Evolutionary conservation across 2,888 invertebrate genomes (phyloP).

Genomic region (Clivina fossor): DNA sequence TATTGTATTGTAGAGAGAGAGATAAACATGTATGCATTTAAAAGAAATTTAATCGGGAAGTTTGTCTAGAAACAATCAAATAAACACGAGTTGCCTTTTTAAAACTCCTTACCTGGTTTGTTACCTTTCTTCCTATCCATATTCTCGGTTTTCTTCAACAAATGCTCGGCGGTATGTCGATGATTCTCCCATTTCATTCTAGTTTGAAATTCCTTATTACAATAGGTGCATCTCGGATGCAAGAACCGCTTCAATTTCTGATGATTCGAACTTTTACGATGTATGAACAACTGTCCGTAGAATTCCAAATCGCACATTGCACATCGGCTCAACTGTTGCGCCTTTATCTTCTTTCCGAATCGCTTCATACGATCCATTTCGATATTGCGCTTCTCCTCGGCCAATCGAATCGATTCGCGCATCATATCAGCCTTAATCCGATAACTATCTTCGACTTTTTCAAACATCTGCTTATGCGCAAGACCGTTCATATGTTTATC

Average conservation of each 20-base stretch:
- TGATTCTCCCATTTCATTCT: slow-evolving; percentile 84
- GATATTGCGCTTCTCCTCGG: slow-evolving; percentile 66
- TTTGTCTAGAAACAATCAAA: too few species aligned
- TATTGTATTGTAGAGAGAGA: too few species aligned
- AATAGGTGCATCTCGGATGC: slow-evolving; percentile 79
- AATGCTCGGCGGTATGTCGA: slow-evolving; percentile 73
- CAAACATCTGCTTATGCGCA: slow-evolving; percentile 75
- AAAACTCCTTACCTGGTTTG: too few species aligned
- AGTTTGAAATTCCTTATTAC: slow-evolving; percentile 82
- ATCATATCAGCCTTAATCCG: slow-evolving; percentile 75
- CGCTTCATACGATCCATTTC: slow-evolving; percentile 72
- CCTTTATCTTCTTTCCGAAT: slow-evolving; percentile 68
- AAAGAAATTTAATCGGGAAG: too few species aligned
- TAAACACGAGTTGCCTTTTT: too few species aligned
- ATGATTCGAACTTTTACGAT: slow-evolving; percentile 81
- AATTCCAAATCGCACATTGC: slow-evolving; percentile 88
- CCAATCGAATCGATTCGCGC: slow-evolving; percentile 78
- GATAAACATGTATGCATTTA: too few species aligned
- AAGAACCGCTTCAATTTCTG: slow-evolving; percentile 81
- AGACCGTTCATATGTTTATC: slow-evolving; percentile 74
- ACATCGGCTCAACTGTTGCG: slow-evolving; percentile 65
- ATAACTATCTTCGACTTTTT: slow-evolving; percentile 74
- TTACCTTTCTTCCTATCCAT: slow-evolving; percentile 48
- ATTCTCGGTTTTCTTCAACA: slow-evolving; percentile 62
- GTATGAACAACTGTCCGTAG: slow-evolving; percentile 75